phyloP scores from a whole-genome alignment of 2,888 invertebrate genomes.

The Mythimna impura region DNA sequence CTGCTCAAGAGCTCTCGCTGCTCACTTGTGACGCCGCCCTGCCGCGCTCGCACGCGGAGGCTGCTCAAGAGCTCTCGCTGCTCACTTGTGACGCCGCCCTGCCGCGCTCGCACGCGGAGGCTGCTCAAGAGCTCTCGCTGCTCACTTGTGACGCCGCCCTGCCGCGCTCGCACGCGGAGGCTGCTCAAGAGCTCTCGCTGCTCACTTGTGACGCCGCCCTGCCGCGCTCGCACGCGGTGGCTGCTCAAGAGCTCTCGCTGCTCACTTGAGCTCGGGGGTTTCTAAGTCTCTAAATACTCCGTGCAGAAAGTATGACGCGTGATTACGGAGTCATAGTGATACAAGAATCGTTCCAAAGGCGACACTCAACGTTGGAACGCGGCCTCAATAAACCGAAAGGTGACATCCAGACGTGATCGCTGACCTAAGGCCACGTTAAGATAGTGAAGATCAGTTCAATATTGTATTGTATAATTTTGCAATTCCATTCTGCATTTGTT shows the following conservation, averaged over 20 bases:
- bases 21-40: background rate
- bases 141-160: background rate
- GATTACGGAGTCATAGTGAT: background rate
- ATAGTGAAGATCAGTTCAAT: background rate
- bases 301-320: background rate
- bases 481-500: background rate
- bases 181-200: background rate
- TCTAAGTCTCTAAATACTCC: background rate
- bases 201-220: background rate
- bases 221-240: background rate
- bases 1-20: background rate
- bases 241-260: background rate
- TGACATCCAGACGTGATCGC: background rate
- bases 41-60: background rate
- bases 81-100: background rate
- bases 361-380: background rate
- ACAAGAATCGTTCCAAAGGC: background rate
- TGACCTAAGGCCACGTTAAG: too few relatives aligned
- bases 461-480: background rate
- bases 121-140: background rate
- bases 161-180: background rate
- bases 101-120: background rate
- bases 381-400: background rate
- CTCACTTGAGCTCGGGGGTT: constrained; percentile 12
- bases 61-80: background rate